phyloP scores from a whole-genome alignment of 2,113 vertebrate genomes.

The Eleginops maclovinus region DNA sequence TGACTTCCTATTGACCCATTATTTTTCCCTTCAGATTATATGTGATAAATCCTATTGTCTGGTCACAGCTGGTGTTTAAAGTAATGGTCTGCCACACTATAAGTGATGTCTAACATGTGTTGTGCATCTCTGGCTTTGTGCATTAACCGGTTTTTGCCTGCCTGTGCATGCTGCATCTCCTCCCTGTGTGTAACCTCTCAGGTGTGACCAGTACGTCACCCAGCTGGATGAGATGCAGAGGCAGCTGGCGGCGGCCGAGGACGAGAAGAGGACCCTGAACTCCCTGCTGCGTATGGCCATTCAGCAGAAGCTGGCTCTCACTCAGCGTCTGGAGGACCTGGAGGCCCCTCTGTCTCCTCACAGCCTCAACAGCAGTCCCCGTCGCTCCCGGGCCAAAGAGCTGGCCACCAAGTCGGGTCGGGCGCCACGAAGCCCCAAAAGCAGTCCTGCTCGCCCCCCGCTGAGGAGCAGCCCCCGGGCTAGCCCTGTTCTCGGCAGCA shows the following conservation, averaged over 20 bases:
- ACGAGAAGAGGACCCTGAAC: slow-evolving; percentile 88
- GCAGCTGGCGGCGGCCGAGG: slow-evolving; percentile 86
- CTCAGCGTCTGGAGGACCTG: slow-evolving; percentile 85
- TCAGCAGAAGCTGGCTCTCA: slow-evolving; percentile 87
- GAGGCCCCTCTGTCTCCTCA: slow-evolving; percentile 84
- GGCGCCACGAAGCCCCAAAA: slow-evolving; percentile 78
- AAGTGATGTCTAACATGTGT: slow-evolving; percentile 13
- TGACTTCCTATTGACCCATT: no score
- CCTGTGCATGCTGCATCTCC: slow-evolving; percentile 59
- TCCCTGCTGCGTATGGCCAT: slow-evolving; percentile 88
- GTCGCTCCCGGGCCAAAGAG: slow-evolving; percentile 82
- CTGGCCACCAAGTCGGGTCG: slow-evolving; percentile 81
- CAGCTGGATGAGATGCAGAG: slow-evolving; percentile 88
- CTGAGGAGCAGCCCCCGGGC: slow-evolving; percentile 77
- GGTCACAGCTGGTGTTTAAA: slow-evolving; percentile 8
- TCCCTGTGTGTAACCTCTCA: slow-evolving; percentile 60
- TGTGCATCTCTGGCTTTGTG: slow-evolving; percentile 18
- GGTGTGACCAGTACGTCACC: slow-evolving; percentile 88
- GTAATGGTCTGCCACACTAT: slow-evolving; percentile 4
- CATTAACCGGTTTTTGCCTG: slow-evolving; percentile 23
- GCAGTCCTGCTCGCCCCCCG: slow-evolving; percentile 75
- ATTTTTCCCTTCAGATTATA: no score
- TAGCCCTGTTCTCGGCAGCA: slow-evolving; percentile 73
- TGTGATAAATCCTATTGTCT: neutral
- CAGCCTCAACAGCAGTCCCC: slow-evolving; percentile 81